Base-by-base conservation (phyloP, 2,888 invertebrate genomes). In the Scrobipalpa atriplicella region DNA sequence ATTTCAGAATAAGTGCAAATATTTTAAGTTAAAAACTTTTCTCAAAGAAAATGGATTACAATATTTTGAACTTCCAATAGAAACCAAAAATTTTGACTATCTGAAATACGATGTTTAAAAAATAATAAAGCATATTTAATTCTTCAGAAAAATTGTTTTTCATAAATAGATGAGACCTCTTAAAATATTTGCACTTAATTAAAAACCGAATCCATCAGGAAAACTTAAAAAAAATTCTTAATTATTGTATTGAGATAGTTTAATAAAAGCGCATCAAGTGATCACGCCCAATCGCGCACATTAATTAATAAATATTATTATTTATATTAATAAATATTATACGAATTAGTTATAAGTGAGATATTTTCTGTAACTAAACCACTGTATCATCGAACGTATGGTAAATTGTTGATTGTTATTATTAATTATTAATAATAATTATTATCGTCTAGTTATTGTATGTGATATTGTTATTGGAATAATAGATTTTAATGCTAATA, bases 391-490 rank as follows among this genome's bases (percentile, higher is more conserved):
- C 90, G 90, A 90, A 90, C 85, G 84, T 85, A 75, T 72, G 73
- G 71, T 75, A 84, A 29, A 84, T 89, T 90, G 90, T 91, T 92
- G 86, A 88, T 88, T 89, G 89, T 90, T 90, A 87, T 86, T 79
- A 81, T 86, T 81, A 79, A 79, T 66, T 68, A 52, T 47, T 56
- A 73, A 77, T 76, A 64, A 54, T 64, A 82, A 84, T 80, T 76
- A 85, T 84, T 85, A 89, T 85, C 86, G 87, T 89, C 87, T 90
- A 90, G 90, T 85, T 87, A 85, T 76, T 88, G 82, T 90, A 92
- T 90, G 92, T 92, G 92, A 92, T 92, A 92, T 90, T 91, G 92
- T 91, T 92, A 91, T 89, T 87, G 86, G 83, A 89, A 80, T 89
- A 81, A 89, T 87, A 89, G 87, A 90, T 89, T 87, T 86, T 85